Evolutionary conservation across 2,797 vertebrate species (phyloP).

Genomic region (Danio aesculapii): DNA sequence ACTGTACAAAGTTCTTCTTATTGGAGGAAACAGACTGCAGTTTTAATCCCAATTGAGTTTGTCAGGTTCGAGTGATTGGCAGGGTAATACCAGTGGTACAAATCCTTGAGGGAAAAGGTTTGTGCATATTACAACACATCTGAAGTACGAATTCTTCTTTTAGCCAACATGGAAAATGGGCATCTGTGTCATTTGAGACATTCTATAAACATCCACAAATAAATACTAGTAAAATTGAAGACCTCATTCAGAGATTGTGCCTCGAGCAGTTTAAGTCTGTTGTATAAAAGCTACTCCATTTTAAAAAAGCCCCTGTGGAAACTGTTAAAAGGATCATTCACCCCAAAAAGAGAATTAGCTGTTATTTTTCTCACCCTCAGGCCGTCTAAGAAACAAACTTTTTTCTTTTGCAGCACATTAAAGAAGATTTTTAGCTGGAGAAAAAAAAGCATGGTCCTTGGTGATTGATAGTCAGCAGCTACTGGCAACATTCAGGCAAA

Average conservation of each 20-base stretch:
- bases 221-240: neutral
- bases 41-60: conserved; percentile 23
- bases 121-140: conserved; percentile 1
- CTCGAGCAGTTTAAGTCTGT: conserved; percentile 7
- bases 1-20: conserved; percentile 12
- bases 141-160: conserved; percentile 9
- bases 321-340: neutral
- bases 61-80: conserved; percentile 18
- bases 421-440: too few relatives aligned
- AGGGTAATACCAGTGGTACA: neutral
- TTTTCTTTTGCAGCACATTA: too few relatives aligned
- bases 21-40: conserved; percentile 22
- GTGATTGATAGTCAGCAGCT: too few relatives aligned
- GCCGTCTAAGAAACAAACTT: too few relatives aligned
- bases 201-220: conserved; percentile 26
- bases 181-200: conserved; percentile 12
- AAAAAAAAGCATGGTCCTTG: too few relatives aligned
- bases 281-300: neutral
- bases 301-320: neutral
- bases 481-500: too few relatives aligned
- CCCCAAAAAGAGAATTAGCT: too few relatives aligned
- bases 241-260: conserved; percentile 11
- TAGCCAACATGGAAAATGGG: conserved; percentile 18
- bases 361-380: too few relatives aligned
- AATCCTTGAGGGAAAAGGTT: neutral